phyloP scores from a whole-genome alignment of 2,113 vertebrate genomes.

The Saguinus midas region DNA sequence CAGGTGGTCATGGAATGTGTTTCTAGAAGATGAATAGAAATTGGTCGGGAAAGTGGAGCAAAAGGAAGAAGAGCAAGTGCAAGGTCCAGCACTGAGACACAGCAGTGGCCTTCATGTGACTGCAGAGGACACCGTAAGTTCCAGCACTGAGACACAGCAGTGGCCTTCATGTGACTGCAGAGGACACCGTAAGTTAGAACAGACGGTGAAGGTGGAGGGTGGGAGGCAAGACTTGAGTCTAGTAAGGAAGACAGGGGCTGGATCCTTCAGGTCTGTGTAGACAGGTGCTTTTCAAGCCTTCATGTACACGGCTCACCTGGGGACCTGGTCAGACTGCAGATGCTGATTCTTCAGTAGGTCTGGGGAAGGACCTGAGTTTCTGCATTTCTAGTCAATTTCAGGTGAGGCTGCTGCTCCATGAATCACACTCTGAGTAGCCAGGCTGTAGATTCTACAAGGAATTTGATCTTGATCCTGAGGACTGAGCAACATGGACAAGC shows the following conservation, averaged over 20 bases:
- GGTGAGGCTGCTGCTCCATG: neutral
- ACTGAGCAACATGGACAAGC: neutral
- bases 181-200: too few relatives aligned
- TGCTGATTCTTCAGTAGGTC: neutral
- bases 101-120: accelerated
- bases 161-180: accelerated
- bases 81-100: neutral
- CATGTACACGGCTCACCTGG: accelerated
- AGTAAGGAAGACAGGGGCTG: neutral
- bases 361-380: neutral
- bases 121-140: neutral
- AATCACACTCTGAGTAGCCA: neutral
- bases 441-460: neutral
- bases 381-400: neutral
- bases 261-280: accelerated
- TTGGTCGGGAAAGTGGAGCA: neutral
- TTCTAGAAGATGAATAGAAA: neutral
- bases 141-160: neutral
- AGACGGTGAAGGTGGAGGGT: neutral
- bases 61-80: neutral
- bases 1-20: neutral
- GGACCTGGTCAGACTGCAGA: neutral
- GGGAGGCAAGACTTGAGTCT: neutral
- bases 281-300: neutral
- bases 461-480: neutral